phyloP scores from a whole-genome alignment of 2,888 invertebrate species.

The Drosophila nr. fundita region DNA sequence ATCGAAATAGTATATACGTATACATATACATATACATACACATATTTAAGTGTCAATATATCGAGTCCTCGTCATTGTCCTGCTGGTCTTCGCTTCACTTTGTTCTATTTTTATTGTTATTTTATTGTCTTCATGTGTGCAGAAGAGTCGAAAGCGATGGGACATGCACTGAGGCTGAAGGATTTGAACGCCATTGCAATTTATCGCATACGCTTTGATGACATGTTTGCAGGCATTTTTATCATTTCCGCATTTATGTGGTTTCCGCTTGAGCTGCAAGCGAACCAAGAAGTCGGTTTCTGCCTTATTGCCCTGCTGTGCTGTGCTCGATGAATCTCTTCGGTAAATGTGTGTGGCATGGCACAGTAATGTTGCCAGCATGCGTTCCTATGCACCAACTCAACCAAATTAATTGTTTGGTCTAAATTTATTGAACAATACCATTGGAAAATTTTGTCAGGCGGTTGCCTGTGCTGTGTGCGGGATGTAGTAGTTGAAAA shows the following conservation, averaged over 20 bases:
- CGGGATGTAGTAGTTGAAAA: constrained; percentile 16
- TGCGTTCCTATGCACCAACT: constrained; percentile 35
- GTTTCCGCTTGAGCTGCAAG: constrained; percentile 76
- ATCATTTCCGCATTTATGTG: constrained; percentile 81
- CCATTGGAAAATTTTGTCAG: constrained; percentile 22
- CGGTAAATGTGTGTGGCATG: constrained; percentile 14
- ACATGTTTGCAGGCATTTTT: constrained; percentile 79
- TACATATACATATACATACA: not conserved
- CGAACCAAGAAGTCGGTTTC: constrained; percentile 75
- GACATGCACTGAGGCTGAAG: constrained; percentile 10
- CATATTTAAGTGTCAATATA: constrained; percentile 32
- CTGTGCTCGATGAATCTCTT: constrained; percentile 1
- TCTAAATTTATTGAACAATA: constrained; percentile 71
- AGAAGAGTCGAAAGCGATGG: constrained; percentile 1
- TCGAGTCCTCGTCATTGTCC: constrained; percentile 43
- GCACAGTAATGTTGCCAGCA: constrained; percentile 31
- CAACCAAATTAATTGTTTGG: constrained; percentile 70
- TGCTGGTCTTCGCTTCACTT: constrained; percentile 44
- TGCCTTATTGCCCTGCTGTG: constrained; percentile 66
- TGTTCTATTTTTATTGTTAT: constrained; percentile 75
- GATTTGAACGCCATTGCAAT: constrained; percentile 72
- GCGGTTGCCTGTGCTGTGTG: constrained; percentile 8
- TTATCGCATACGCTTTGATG: constrained; percentile 75
- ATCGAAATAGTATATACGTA: constrained; percentile 8
- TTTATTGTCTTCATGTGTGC: constrained; percentile 71